These are phyloP conservation scores for Brachionus calyciflorus DNA, from an alignment of 1,140 invertebrate species.

Conservation along the genomic window DNA sequence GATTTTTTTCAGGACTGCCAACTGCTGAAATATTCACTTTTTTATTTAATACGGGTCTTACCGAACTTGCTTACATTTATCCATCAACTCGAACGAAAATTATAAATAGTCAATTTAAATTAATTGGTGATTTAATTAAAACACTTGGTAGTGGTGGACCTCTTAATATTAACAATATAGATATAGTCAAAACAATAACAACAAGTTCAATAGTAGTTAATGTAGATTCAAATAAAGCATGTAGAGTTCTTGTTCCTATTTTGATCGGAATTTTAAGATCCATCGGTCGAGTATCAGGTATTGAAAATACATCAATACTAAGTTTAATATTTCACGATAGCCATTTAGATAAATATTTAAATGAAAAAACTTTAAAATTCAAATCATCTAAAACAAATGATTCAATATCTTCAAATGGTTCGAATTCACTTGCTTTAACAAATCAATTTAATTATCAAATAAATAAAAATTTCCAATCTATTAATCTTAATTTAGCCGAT, in stretches of 20 bases:
- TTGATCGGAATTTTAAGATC: constrained; percentile 26
- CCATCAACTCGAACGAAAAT: constrained; percentile 50
- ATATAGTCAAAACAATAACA: constrained; percentile 26
- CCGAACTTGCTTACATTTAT: constrained; percentile 53
- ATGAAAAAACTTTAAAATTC: not conserved
- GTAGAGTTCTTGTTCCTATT: constrained; percentile 2
- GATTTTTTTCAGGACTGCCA: constrained; percentile 53
- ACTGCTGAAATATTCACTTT: constrained; percentile 55
- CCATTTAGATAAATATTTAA: not conserved
- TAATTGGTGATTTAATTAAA: constrained; percentile 49
- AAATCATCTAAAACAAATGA: constrained; percentile 8
- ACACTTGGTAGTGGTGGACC: constrained; percentile 38
- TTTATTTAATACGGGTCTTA: constrained; percentile 54
- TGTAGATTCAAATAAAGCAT: constrained; percentile 34
- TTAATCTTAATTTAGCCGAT: constrained; percentile 32
- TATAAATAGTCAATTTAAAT: constrained; percentile 50
- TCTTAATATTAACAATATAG: constrained; percentile 34
- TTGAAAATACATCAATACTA: constrained; percentile 22
- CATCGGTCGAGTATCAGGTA: constrained; percentile 11
- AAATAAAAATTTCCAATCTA: not conserved
- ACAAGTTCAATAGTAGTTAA: constrained; percentile 29
- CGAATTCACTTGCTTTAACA: not conserved
- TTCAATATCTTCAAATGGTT: not conserved
- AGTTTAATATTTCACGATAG: constrained; percentile 39
- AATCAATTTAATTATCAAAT: not conserved